Evolutionary conservation across 2,113 vertebrate genomes (phyloP).

Genomic region (Phalacrocorax brasilianus): DNA sequence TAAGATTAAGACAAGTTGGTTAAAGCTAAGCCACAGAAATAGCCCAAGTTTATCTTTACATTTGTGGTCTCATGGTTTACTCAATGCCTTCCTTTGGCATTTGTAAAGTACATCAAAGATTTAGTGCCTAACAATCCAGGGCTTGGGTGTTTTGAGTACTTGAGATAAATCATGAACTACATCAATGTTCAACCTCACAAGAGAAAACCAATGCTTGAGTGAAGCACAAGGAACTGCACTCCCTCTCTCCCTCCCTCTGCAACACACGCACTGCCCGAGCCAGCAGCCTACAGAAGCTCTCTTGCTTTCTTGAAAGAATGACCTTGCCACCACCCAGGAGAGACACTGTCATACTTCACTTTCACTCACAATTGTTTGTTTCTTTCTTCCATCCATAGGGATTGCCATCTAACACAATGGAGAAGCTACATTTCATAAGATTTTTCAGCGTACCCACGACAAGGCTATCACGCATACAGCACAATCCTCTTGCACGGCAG

Average conservation of each 20-base stretch:
- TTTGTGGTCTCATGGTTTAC: not conserved
- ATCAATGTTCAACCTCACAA: not conserved
- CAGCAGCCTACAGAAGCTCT: not conserved
- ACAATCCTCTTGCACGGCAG: not conserved
- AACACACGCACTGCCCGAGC: not conserved
- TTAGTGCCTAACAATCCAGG: not conserved
- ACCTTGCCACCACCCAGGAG: not conserved
- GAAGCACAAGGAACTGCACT: not conserved
- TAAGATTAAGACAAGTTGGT: not conserved
- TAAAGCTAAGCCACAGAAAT: not conserved
- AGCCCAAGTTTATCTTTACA: not conserved
- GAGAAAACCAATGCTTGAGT: not conserved
- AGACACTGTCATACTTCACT: not conserved
- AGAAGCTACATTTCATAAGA: not conserved
- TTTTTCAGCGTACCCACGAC: fast-evolving
- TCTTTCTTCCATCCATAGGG: not conserved
- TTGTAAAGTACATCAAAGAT: not conserved
- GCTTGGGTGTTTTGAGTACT: not conserved
- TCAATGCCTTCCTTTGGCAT: not conserved
- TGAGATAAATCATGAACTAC: not conserved
- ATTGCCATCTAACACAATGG: not conserved
- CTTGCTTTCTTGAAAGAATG: not conserved
- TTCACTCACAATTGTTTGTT: not conserved
- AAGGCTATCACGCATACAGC: not conserved
- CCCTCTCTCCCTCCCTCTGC: not conserved